These are phyloP conservation scores for Rhinoraja longicauda DNA, from an alignment of 2,797 vertebrate genomes.

Conservation along the genomic window DNA sequence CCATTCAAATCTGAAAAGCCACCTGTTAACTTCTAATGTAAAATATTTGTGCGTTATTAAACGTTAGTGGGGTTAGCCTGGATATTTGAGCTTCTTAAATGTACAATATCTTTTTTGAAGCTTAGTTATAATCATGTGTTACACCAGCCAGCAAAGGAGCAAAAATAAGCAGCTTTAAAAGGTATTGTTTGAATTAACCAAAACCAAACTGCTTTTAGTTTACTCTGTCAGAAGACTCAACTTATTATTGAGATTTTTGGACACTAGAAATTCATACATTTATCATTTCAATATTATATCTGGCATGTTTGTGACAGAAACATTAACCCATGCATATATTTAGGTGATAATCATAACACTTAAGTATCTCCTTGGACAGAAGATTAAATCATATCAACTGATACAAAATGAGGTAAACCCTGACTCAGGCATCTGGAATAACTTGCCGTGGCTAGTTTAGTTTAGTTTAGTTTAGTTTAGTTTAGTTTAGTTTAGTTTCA, in stretches of 20 bases:
- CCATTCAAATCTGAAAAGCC: neutral
- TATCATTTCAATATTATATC: neutral
- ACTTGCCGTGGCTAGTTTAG: neutral
- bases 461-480: too few relatives aligned
- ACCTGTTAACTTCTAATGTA: neutral
- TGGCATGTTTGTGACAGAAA: neutral
- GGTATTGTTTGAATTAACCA: slow-evolving; percentile 99
- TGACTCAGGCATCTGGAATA: neutral
- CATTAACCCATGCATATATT: neutral
- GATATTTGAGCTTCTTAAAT: slow-evolving; percentile 50
- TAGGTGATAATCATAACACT: neutral
- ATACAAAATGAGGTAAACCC: neutral
- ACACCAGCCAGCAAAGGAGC: slow-evolving; percentile 84
- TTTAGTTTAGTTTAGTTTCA: too few relatives aligned
- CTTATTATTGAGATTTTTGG: slow-evolving; percentile 65
- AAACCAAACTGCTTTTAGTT: slow-evolving; percentile 92
- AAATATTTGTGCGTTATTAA: slow-evolving; percentile 7
- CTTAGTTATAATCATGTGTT: slow-evolving; percentile 85
- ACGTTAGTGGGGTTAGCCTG: neutral
- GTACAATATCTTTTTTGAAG: slow-evolving; percentile 76
- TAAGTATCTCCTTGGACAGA: neutral
- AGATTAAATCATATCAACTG: neutral
- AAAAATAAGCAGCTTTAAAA: slow-evolving; percentile 98
- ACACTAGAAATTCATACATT: neutral
- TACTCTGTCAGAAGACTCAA: slow-evolving; percentile 88